Evolutionary conservation across 1,140 invertebrate genomes (phyloP), one percentile per base, ranked within the genome.

Genomic region (Andrena cerasifolii): DNA sequence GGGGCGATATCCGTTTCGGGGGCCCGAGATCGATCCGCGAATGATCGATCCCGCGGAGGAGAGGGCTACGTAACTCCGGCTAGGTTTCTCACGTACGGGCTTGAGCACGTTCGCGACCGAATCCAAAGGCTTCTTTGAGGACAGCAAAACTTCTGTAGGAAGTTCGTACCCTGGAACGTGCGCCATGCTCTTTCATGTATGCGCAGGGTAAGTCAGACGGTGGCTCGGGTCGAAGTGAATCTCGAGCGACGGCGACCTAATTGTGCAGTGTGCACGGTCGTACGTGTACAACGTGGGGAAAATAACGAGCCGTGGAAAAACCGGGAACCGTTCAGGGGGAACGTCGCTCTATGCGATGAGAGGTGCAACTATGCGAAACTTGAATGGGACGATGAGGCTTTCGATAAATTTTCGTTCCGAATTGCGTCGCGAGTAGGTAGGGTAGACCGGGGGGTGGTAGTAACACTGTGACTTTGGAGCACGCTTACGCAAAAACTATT

Each of bases 51-150:
- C 6, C 18, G 28, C 18, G 16, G 40, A 74, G 21, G 16, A 74
- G 61, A n/a, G 36, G 21, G 28, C 28, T 12, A 36, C 43, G 43
- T 47, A 14, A 40, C 36, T 21, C 26, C 54, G n/a, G n/a, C 54
- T 28, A 49, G 24, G 62, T 66, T 66, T 66, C 43, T 66, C 62
- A 66, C 62, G 62, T 66, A 33, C n/a, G 16, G 6, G 12, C 47
- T 49, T 26, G 43, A 47, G 56, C 68, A 72, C 43, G 68, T 72
- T 26, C 14, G 14, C n/a, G 8, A 24, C 5, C 43, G 14, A 58
- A 49, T 72, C 28, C 28, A 61, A 70, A 26, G 56, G 56, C 16
- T 72, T 49, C 43, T 72, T 36, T 36, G 14, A 61, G 56, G 43
- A 61, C 36, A 47, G 28, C 54, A 56, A 47, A 61, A 61, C 40